Conservation (phyloP, 1,140 invertebrate species). For the Hesperophylax magnus region DNA sequence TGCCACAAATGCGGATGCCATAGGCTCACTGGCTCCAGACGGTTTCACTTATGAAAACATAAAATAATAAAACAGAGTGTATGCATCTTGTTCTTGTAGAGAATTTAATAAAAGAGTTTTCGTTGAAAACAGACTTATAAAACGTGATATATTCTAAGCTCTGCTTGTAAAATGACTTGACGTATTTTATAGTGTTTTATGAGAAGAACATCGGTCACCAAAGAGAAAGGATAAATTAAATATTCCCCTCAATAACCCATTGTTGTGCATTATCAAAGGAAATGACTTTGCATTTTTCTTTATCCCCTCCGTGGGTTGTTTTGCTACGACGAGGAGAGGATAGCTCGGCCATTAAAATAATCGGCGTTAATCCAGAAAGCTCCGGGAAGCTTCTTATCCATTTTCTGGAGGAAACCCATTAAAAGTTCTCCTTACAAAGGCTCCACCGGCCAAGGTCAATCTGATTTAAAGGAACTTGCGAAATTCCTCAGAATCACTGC, state of each 20-base stretch:
- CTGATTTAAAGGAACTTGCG: slow-evolving; percentile 3
- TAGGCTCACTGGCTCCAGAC: too few relatives aligned
- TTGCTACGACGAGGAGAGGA: background rate
- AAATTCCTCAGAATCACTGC: background rate
- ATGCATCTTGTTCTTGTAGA: too few relatives aligned
- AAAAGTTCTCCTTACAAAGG: slow-evolving; percentile 19
- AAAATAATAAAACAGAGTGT: too few relatives aligned
- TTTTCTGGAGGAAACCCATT: slow-evolving; percentile 3
- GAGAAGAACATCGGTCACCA: background rate
- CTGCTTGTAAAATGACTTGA: background rate
- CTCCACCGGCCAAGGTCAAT: slow-evolving; percentile 18
- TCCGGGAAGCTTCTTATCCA: background rate
- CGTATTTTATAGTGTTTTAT: background rate
- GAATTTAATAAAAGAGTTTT: background rate
- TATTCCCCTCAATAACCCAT: background rate
- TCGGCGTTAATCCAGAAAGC: slow-evolving; percentile 23
- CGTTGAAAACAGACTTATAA: background rate
- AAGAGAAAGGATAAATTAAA: too few relatives aligned
- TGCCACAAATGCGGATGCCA: too few relatives aligned
- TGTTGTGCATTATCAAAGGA: background rate
- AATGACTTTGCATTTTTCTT: slow-evolving; percentile 22
- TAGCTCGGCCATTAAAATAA: background rate
- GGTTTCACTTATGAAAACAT: too few relatives aligned
- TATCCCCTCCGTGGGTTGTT: background rate
- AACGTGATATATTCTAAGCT: background rate